A percentile compares a stretch with the other conserved stretches of the same genome.
Conservation (phyloP, 2,113 vertebrate species). For the Gobiocypris rarus region DNA sequence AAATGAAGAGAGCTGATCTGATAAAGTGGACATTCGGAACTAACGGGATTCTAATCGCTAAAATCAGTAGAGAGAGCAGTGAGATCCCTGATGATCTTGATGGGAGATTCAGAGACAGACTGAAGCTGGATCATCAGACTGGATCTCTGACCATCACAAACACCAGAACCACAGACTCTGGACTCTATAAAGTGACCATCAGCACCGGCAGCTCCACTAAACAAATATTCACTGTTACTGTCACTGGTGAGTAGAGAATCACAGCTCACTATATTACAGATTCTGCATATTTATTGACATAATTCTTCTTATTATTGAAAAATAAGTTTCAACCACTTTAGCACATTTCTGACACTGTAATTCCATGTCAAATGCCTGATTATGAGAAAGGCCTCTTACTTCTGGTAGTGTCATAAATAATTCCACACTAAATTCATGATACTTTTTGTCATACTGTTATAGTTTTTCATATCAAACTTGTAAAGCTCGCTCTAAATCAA, state of each 20-base stretch:
- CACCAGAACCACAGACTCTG: too few species aligned
- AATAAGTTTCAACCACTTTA: too few species aligned
- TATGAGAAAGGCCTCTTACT: too few species aligned
- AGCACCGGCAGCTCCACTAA: neutral
- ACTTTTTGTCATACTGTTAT: too few species aligned
- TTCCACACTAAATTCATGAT: too few species aligned
- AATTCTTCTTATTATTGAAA: neutral
- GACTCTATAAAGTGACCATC: neutral
- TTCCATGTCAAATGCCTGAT: neutral
- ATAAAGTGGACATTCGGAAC: neutral
- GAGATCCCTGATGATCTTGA: rapidly evolving
- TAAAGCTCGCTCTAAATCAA: too few species aligned
- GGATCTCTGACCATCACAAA: too few species aligned
- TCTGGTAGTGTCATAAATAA: too few species aligned
- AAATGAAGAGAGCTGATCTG: neutral
- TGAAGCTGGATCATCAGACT: neutral
- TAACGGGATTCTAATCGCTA: neutral
- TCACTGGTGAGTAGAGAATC: neutral
- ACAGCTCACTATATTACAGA: neutral
- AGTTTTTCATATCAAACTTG: too few species aligned
- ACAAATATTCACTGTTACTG: neutral
- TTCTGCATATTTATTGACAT: neutral
- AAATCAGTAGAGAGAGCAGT: rapidly evolving
- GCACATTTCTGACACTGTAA: neutral
- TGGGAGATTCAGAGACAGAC: neutral